These are phyloP conservation scores for Pseudopodoces humilis DNA, from an alignment of 2,113 vertebrate species.

Conservation along the genomic window DNA sequence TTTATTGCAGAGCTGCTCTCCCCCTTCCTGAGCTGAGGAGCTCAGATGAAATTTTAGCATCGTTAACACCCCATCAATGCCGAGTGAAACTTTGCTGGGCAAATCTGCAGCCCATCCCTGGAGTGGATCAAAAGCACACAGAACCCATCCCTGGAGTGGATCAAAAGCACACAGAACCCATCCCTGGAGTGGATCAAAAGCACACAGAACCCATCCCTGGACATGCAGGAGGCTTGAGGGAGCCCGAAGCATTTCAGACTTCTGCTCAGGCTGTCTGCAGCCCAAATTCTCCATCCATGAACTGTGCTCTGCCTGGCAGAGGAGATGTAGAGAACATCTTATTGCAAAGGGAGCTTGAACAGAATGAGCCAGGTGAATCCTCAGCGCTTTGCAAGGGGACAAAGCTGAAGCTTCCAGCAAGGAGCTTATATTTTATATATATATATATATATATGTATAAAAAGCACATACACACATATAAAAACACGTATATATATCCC, in stretches of 20 bases:
- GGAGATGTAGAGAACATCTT: background rate
- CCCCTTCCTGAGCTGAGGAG: background rate
- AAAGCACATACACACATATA: background rate
- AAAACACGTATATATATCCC: background rate
- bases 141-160: too few species aligned
- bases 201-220: background rate
- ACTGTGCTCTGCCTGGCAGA: background rate
- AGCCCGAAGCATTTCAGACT: background rate
- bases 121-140: too few species aligned
- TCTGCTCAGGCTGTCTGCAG: background rate
- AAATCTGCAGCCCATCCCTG: conserved; percentile 8
- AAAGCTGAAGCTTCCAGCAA: background rate
- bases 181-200: background rate
- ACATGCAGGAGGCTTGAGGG: background rate
- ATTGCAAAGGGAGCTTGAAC: background rate
- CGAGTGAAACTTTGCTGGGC: background rate
- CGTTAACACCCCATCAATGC: conserved; percentile 17
- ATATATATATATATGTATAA: background rate
- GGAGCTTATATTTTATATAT: background rate
- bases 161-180: too few species aligned
- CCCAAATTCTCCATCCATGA: background rate
- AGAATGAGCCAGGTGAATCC: background rate
- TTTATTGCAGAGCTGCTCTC: background rate
- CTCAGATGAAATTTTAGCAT: background rate
- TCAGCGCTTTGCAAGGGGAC: background rate